Evolutionary conservation across 2,888 invertebrate genomes (phyloP).

Genomic region (Yponomeuta evonymella): DNA sequence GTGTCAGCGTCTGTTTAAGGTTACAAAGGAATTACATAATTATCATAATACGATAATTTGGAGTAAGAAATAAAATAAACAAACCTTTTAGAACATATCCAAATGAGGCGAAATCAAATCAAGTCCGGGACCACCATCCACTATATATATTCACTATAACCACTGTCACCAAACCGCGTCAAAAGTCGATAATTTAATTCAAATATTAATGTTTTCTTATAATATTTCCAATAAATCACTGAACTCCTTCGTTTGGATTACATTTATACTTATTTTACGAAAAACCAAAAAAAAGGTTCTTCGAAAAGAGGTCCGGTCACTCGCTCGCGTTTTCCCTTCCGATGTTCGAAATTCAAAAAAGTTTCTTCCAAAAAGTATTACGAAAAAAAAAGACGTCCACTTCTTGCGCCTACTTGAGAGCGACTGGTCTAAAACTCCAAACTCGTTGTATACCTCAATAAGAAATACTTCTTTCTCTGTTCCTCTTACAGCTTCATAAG

Average conservation of each 20-base stretch:
- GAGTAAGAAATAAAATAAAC: constrained; percentile 2
- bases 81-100: constrained; percentile 13
- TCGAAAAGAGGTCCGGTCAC: not conserved
- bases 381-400: constrained; percentile 26
- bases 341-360: not conserved
- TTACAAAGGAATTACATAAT: too few species aligned
- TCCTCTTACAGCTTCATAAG: constrained; percentile 17
- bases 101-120: not conserved
- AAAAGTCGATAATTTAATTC: not conserved
- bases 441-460: constrained; percentile 43
- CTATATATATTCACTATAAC: not conserved
- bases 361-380: not conserved
- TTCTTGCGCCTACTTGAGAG: constrained; percentile 24
- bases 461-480: constrained; percentile 38
- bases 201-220: not conserved
- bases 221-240: not conserved
- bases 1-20: too few species aligned
- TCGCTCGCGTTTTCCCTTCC: not conserved
- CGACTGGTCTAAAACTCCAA: constrained; percentile 39
- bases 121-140: constrained; percentile 5
- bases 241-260: not conserved
- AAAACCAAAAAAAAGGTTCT: not conserved
- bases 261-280: not conserved
- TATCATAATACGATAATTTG: not conserved
- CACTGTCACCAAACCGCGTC: constrained; percentile 8